Evolutionary conservation across 2,113 vertebrate species (phyloP), one percentile per base, ranked within the genome.

Genomic region (Melanostigma gelatinosum): DNA sequence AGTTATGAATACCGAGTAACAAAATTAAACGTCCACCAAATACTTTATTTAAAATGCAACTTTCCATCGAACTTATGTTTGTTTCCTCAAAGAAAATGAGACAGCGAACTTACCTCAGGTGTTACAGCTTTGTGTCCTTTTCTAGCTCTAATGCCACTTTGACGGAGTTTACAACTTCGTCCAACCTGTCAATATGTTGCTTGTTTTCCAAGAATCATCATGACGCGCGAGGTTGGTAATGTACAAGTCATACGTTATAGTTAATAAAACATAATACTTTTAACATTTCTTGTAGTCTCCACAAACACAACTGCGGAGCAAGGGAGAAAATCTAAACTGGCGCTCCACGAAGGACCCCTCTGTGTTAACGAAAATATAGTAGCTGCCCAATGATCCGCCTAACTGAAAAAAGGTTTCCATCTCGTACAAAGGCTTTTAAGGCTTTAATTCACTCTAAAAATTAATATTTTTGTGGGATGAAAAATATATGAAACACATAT

Each of bases 291-390:
- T 46, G 4, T 18, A 4, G 0, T 1, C 2, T 65, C 12, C 8
- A 38, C 18, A 69, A 13, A 0, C 54, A 0, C 1, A 11, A 10
- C 0, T 0, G n/a, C n/a, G 8, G n/a, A 62, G 20, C 29, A 62
- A 61, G 65, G 67, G 27, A 75, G 48, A 44, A 79, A 80, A 71
- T 82, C 83, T 20, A 93, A 92, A 78, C 84, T 93, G 90, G 92
- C 92, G 93, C 91, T 91, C 88, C 93, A 92, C 62, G 77, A 75
- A 94, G 90, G 91, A 92, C 92, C 92, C 88, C 3, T 8, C 6
- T 72, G 54, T 93, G 87, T 87, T 91, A 86, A 85, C 80, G 71
- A 46, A 57, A 0, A 8, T 1, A 0, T n/a, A 6, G 0, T 22
- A 79, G 88, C 32, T 74, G 84, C 0, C 85, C 75, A 57, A 72